phyloP scores from a whole-genome alignment of 2,113 vertebrate species.

The Cyanocitta stelleri region DNA sequence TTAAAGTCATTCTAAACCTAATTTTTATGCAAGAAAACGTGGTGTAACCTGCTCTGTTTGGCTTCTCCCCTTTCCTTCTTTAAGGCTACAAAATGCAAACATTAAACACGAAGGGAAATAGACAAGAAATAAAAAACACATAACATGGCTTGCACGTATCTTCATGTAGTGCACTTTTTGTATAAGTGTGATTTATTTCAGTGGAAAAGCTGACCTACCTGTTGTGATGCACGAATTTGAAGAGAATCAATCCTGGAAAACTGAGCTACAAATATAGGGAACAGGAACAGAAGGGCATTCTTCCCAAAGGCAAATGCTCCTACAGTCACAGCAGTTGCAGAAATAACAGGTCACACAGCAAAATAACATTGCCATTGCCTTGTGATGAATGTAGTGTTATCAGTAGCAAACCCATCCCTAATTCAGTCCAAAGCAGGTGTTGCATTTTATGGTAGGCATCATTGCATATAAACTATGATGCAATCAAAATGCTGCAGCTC shows the following conservation, averaged over 20 bases:
- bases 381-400: background rate
- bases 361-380: background rate
- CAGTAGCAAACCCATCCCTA: background rate
- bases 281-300: background rate
- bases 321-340: background rate
- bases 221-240: background rate
- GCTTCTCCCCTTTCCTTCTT: background rate
- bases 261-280: background rate
- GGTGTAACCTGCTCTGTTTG: background rate
- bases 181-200: background rate
- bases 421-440: background rate
- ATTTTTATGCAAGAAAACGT: background rate
- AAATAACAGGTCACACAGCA: background rate
- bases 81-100: background rate
- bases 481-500: background rate
- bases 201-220: background rate
- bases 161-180: background rate
- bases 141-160: background rate
- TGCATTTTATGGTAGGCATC: background rate
- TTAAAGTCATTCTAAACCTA: background rate
- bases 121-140: background rate
- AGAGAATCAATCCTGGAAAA: background rate
- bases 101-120: background rate
- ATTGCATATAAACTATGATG: background rate
- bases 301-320: background rate